Evolutionary conservation across 2,797 vertebrate species (phyloP), one percentile per base, ranked within the genome.

Genomic region (Pelobates cultripes): DNA sequence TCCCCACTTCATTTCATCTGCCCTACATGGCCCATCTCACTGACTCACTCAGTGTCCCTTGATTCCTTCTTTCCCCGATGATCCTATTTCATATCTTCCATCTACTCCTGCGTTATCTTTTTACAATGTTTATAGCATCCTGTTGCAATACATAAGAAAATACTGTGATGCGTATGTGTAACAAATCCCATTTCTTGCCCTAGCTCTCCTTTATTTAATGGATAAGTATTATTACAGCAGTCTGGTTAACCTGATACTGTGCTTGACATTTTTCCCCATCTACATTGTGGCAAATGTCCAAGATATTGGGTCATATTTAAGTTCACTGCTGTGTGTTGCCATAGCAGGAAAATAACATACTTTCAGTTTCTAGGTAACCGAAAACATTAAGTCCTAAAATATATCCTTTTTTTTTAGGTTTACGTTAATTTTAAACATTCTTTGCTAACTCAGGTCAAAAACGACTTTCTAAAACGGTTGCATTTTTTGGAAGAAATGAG

Each of bases 341-440:
- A 92, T 42, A 91, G 89, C 89, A 90, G 83, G 87, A 86, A 67
- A 70, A 87, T 88, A 91, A 91, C 87, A 90, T 64, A 63, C 5
- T 77, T 75, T 84, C 70, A 67, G 88, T 89, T 79, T 87, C 89
- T 85, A 88, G 87, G 91, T 91, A 89, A 92, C 87, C 1, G 14
- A 85, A 79, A 87, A 86, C 83, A 89, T 63, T 70, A 83, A 88
- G 85, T 87, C 85, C 84, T 89, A 85, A 89, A 87, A 88, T 86
- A 88, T 43, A 60, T 72, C 7, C 86, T 88, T 69, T 86, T 90
- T 76, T 85, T 89, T 85, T 85, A 83, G 55, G 68, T 87, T 88
- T 85, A 73, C 73, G 83, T 80, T 83, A 77, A 86, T 89, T 90
- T 85, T 84, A 84, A 87, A 84, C 87, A 85, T 84, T 88, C 75